Conservation (phyloP, 2,113 vertebrate species). For the Rhinoderma darwinii region DNA sequence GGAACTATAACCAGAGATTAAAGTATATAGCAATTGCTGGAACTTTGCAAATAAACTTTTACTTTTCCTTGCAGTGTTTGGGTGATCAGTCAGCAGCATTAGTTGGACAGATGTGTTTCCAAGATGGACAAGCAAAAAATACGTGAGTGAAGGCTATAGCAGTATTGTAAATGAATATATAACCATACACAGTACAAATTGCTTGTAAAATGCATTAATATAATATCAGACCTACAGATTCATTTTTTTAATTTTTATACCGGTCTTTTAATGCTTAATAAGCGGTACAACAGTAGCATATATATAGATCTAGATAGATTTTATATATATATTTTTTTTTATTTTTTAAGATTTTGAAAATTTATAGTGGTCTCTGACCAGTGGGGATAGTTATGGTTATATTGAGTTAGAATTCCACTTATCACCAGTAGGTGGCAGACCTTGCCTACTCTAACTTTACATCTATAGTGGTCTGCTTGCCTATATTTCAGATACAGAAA, state of each 20-base stretch:
- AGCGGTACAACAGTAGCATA: no score
- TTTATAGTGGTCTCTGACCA: not conserved
- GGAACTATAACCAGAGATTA: no score
- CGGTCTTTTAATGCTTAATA: no score
- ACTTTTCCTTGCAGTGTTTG: slow-evolving; percentile 81
- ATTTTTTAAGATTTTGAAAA: not conserved
- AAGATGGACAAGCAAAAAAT: slow-evolving; percentile 94
- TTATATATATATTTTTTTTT: no score
- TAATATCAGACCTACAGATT: not conserved
- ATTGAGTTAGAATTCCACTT: not conserved
- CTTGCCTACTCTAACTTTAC: not conserved
- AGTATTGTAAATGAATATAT: not conserved
- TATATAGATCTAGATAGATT: no score
- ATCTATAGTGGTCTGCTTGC: not conserved
- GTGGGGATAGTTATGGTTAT: no score
- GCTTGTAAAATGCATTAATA: not conserved
- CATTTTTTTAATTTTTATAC: no score
- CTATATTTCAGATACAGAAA: not conserved
- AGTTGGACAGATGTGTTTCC: slow-evolving; percentile 96
- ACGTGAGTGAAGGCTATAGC: slow-evolving; percentile 79
- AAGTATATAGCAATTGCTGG: no score
- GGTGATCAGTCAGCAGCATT: slow-evolving; percentile 97
- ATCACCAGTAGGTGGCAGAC: not conserved
- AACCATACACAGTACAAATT: not conserved
- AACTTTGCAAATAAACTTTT: not conserved